Evolutionary conservation across 2,113 vertebrate species (phyloP).

Genomic region (Dicaeum eximium): DNA sequence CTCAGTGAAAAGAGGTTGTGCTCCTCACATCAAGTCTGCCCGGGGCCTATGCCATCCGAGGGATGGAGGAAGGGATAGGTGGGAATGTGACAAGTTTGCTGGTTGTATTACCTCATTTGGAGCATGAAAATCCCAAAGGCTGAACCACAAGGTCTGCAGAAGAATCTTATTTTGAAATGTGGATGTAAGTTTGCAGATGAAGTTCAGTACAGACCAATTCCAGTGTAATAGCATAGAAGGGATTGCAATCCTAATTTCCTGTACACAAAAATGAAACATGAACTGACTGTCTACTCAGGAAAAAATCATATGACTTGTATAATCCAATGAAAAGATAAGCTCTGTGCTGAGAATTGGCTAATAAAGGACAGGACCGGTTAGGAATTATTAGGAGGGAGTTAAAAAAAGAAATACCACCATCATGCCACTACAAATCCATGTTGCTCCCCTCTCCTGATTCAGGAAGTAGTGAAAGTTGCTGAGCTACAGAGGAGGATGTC

Average conservation of each 20-base stretch:
- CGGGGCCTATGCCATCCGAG: accelerated
- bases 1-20: not conserved
- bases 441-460: not conserved
- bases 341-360: not conserved
- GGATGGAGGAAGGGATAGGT: not conserved
- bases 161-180: not conserved
- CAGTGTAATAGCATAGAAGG: not conserved
- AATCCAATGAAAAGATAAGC: not conserved
- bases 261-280: not conserved
- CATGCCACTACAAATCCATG: not conserved
- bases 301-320: not conserved
- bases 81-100: not conserved
- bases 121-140: not conserved
- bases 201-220: not conserved
- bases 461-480: not conserved
- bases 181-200: not conserved
- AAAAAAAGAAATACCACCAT: not conserved
- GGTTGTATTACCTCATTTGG: not conserved
- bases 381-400: not conserved
- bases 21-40: not conserved
- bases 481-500: not conserved
- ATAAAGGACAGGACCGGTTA: not conserved
- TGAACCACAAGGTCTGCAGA: not conserved
- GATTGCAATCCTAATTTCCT: not conserved
- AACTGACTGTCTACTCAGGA: not conserved